Evolutionary conservation across 2,888 invertebrate genomes (phyloP).

Genomic region (Strigamia transsilvanica): DNA sequence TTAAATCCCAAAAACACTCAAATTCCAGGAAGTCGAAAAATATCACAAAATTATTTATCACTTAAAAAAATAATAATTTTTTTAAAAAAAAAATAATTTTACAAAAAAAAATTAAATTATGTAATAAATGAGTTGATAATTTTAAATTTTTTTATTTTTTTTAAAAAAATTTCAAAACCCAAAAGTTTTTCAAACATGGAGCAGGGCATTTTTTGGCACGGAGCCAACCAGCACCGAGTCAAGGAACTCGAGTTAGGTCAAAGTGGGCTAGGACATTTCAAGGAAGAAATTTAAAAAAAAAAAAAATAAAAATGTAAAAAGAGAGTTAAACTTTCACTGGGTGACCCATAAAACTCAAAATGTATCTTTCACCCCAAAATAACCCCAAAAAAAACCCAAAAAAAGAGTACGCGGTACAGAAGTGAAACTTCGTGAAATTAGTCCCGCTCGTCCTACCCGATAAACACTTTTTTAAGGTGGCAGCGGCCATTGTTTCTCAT

Average conservation of each 20-base stretch:
- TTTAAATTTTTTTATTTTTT: not conserved
- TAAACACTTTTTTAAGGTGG: too few relatives aligned
- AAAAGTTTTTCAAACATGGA: not conserved
- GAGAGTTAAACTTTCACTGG: slow-evolving; percentile 36
- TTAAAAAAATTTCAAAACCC: not conserved
- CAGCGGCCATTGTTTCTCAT: too few relatives aligned
- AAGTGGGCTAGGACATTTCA: slow-evolving; percentile 24
- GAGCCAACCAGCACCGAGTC: slow-evolving; percentile 18
- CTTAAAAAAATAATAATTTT: not conserved
- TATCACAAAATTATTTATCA: not conserved
- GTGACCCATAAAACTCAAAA: slow-evolving; percentile 1
- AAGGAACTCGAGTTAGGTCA: slow-evolving; percentile 28
- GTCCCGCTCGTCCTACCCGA: too few relatives aligned
- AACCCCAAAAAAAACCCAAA: not conserved
- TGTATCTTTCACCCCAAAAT: not conserved
- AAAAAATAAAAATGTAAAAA: not conserved
- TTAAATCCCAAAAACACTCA: not conserved
- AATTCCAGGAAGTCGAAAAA: not conserved
- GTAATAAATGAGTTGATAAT: not conserved
- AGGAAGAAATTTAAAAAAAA: not conserved
- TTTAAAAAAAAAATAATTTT: not conserved
- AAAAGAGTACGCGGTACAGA: too few relatives aligned
- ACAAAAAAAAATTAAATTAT: not conserved
- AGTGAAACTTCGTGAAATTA: too few relatives aligned
- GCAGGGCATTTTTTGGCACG: slow-evolving; percentile 11